Percentiles rank a stretch among this genome's conserved stretches.
Evolutionary conservation across 2,888 invertebrate species (phyloP).

Genomic region (Habroteleia sp.): DNA sequence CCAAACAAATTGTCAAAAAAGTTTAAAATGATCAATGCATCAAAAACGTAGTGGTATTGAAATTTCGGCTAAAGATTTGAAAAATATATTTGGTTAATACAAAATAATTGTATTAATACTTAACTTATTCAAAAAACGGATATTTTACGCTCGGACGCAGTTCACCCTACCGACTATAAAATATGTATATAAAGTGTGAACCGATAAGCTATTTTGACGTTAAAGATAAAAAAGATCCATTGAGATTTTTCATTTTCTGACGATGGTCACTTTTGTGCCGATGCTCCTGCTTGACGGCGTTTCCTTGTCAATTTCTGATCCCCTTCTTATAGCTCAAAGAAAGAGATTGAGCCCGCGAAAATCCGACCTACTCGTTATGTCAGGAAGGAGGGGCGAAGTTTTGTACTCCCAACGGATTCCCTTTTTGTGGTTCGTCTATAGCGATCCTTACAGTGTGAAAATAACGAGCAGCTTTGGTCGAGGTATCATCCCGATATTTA

Average conservation of each 20-base stretch:
- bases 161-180: conserved; percentile 19
- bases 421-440: conserved; percentile 68
- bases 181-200: conserved; percentile 53
- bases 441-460: conserved; percentile 75
- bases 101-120: too few relatives aligned
- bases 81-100: too few relatives aligned
- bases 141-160: conserved; percentile 1
- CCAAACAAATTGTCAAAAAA: too few relatives aligned
- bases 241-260: conserved; percentile 48
- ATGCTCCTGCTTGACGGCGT: conserved; percentile 54
- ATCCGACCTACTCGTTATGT: conserved; percentile 75
- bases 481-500: conserved; percentile 71
- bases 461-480: conserved; percentile 75
- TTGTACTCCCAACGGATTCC: conserved; percentile 72
- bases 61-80: too few relatives aligned
- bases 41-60: too few relatives aligned
- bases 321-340: conserved; percentile 65
- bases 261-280: conserved; percentile 65
- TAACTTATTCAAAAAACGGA: conserved; percentile 13
- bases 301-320: conserved; percentile 60
- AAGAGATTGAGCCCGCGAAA: conserved; percentile 70
- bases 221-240: conserved; percentile 58
- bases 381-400: conserved; percentile 69
- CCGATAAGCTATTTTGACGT: conserved; percentile 50
- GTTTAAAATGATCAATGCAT: too few relatives aligned